Base-by-base conservation (phyloP, 2,797 vertebrate genomes). In the Poeciliopsis paucimaculata region DNA sequence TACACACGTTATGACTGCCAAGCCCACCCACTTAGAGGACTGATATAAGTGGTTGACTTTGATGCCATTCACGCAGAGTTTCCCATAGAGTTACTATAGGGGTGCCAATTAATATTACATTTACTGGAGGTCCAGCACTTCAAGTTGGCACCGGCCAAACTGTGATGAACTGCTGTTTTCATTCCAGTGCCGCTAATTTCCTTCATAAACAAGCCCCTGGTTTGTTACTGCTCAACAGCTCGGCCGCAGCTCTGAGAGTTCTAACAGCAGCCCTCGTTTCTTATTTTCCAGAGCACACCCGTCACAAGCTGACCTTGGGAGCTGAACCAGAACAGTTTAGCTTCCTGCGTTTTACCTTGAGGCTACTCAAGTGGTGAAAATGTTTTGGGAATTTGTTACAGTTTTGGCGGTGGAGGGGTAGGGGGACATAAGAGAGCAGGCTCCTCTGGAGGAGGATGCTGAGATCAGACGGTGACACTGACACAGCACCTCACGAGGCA, bases 191-290 rank as follows among this genome's bases (percentile, higher is more conserved):
- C 36, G 31, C 23, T 86, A 55, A 74, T 75, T 43, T 68, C 72
- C 81, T 81, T 86, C 77, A 83, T 84, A 88, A 88, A 89, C 76
- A 82, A 80, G 77, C 83, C 60, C 70, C 31, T 73, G 78, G 79
- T 80, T 83, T 77, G 79, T 85, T 81, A 1, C 81, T 73, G 79
- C 82, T 78, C 85, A 88, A 84, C 78, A 47, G 89, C 89, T 92
- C 81, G 88, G 89, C 80, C 86, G 86, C 85, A 91, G 87, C 88
- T 8, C 74, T 89, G 82, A 72, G 85, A 89, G 85, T 55, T 85
- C 87, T 84, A 86, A 91, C 87, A 79, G 77, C 75, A 78, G 85
- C 51, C 64, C 77, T 77, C 75, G 34, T 57, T 46, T 57, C 62
- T 46, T 72, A 57, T 78, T 85, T 80, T 78, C 70, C 80, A 81